Percentiles rank a stretch among this genome's conserved stretches.
These are phyloP conservation scores for Apostichopus parvimensis DNA, from an alignment of 35 echinoderm and acorn worm species.

Conservation along the genomic window DNA sequence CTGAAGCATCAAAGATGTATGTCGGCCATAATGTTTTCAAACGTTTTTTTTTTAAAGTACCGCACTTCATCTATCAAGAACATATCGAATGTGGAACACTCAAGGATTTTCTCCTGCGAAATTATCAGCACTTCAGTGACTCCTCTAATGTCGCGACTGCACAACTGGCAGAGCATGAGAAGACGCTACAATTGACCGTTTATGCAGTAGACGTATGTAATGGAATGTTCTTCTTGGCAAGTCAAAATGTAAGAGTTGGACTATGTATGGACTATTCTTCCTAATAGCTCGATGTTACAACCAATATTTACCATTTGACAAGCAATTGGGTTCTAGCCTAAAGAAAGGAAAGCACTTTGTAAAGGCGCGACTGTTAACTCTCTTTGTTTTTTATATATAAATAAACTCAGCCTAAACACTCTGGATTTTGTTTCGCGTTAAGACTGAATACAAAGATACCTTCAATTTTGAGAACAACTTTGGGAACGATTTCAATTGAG, in stretches of 20 bases:
- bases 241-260: neutral
- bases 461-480: no score
- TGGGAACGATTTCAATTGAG: no score
- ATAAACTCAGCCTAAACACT: neutral
- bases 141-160: neutral
- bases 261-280: neutral
- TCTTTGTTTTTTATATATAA: neutral
- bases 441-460: no score
- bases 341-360: neutral
- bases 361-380: neutral
- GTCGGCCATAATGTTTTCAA: neutral
- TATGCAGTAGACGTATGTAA: neutral
- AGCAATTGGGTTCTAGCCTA: neutral
- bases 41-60: neutral
- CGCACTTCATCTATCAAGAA: constrained; percentile 2
- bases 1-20: no score
- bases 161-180: neutral
- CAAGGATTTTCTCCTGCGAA: neutral
- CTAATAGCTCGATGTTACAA: no score
- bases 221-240: neutral
- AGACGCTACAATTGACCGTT: neutral
- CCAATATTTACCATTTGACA: neutral
- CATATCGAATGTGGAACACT: neutral
- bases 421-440: neutral
- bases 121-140: neutral